Conservation (phyloP, 1,140 invertebrate genomes). For the Heliconius melpomene region DNA sequence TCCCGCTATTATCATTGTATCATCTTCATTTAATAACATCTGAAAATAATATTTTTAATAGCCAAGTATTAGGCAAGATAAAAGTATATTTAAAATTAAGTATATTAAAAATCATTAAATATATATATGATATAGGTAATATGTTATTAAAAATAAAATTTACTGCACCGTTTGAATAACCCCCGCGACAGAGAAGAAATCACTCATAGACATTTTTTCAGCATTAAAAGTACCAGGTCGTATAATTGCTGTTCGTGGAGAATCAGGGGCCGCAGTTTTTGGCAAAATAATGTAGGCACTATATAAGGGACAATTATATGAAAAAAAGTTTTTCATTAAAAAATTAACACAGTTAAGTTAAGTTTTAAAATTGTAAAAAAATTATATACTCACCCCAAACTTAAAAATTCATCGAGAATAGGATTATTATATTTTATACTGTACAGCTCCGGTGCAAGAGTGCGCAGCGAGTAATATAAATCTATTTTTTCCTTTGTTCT, state of each 20-base stretch:
- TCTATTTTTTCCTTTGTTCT: slow-evolving; percentile 85
- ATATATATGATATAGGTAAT: no score
- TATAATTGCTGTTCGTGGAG: slow-evolving; percentile 47
- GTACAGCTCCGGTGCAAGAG: slow-evolving; percentile 81
- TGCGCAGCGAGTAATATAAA: slow-evolving; percentile 82
- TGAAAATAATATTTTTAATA: slow-evolving; percentile 27
- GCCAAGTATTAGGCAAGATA: background rate
- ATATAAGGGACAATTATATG: slow-evolving; percentile 27
- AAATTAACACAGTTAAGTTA: no score
- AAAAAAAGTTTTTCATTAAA: background rate
- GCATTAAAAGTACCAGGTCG: slow-evolving; percentile 51
- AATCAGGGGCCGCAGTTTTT: slow-evolving; percentile 43
- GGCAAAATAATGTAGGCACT: slow-evolving; percentile 55
- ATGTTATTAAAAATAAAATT: background rate
- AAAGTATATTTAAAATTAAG: no score
- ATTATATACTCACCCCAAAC: slow-evolving; percentile 57
- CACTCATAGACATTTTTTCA: slow-evolving; percentile 49
- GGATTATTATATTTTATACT: slow-evolving; percentile 53
- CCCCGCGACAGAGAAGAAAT: slow-evolving; percentile 42
- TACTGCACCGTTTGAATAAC: slow-evolving; percentile 53
- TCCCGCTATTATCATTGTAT: slow-evolving; percentile 45
- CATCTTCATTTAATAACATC: slow-evolving; percentile 53
- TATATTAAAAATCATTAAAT: no score
- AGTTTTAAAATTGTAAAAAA: no score
- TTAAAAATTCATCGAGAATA: slow-evolving; percentile 63